Percentiles rank a stretch among this genome's conserved stretches.
These are phyloP conservation scores for Piezodorus guildinii DNA, from an alignment of 1,140 invertebrate species.

Conservation along the genomic window DNA sequence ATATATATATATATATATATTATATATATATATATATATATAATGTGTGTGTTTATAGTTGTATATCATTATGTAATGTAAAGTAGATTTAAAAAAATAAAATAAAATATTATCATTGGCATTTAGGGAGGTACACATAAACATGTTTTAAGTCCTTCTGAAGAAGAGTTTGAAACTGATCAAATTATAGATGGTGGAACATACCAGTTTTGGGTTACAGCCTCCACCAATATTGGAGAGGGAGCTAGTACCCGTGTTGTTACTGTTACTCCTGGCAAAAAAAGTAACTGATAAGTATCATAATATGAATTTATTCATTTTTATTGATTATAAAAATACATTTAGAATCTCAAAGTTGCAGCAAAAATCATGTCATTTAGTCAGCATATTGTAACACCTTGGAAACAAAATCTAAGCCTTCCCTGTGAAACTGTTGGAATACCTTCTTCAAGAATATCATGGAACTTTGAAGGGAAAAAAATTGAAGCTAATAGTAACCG, in stretches of 20 bases:
- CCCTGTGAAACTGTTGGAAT: conserved; percentile 70
- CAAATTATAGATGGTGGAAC: conserved; percentile 56
- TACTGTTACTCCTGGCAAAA: conserved; percentile 61
- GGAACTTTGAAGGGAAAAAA: conserved; percentile 28
- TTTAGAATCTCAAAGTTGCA: conserved; percentile 42
- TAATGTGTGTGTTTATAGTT: too few species aligned
- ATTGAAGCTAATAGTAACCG: conserved; percentile 18
- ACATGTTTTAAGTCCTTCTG: conserved; percentile 48
- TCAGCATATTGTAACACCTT: conserved; percentile 59
- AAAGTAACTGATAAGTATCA: conserved; percentile 39
- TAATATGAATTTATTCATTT: neutral
- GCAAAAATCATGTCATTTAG: conserved; percentile 74
- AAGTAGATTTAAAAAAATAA: too few species aligned
- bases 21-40: too few species aligned
- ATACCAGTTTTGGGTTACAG: conserved; percentile 71
- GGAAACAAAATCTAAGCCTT: conserved; percentile 70
- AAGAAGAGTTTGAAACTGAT: conserved; percentile 56
- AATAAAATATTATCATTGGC: neutral
- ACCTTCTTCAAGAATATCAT: conserved; percentile 35
- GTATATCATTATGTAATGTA: too few species aligned
- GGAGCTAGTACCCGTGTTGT: conserved; percentile 64
- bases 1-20: too few species aligned
- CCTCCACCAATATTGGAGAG: conserved; percentile 67
- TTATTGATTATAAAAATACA: neutral
- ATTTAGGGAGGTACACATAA: conserved; percentile 53